Evolutionary conservation across 2,113 vertebrate species (phyloP), one percentile per base, ranked within the genome.

Genomic region (Psittacula cyanocephala): DNA sequence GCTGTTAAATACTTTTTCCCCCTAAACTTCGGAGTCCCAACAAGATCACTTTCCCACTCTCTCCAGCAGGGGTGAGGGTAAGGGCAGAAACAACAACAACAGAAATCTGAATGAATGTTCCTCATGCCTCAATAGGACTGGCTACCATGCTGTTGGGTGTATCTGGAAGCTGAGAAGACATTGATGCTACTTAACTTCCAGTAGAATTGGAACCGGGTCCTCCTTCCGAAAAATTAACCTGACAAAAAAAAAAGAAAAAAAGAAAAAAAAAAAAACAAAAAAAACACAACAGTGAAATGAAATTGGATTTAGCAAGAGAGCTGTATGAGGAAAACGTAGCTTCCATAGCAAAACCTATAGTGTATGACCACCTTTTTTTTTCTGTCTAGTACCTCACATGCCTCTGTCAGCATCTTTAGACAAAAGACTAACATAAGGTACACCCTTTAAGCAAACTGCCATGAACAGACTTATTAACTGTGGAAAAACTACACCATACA

Each of bases 91-190:
- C 93, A 93, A 90, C 74, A 88, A 93, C 83, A 95, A 95, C 78
- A 92, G 95, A 94, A 96, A 96, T 91, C 88, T 94, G 95, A 97
- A 97, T 96, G 95, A 97, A 94, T 89, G 95, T 97, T 94, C 97
- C 97, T 99, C 98, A 99, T 97, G 99, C 99, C 97, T 99, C 99
- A 96, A 99, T 99, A 84, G 99, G 99, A 97, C 99, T 99, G 96
- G 99, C 99, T 93, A 99, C 99, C 99, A 99, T 99, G 98, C 99
- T 99, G 99, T 99, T 99, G 57, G 99, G 99, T 77, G 99, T 99
- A 94, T 99, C 99, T 96, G 99, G 99, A 94, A 99, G 99, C 96
- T 99, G 99, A 62, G 99, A 99, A 91, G 99, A 99, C 99, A 99
- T 99, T 64, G 99, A 99, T 44, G 99, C 99, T 93, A 99, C 99